These are phyloP conservation scores for Heterodera filipjevi DNA, from an alignment of 2,888 invertebrate species.

Conservation along the genomic window DNA sequence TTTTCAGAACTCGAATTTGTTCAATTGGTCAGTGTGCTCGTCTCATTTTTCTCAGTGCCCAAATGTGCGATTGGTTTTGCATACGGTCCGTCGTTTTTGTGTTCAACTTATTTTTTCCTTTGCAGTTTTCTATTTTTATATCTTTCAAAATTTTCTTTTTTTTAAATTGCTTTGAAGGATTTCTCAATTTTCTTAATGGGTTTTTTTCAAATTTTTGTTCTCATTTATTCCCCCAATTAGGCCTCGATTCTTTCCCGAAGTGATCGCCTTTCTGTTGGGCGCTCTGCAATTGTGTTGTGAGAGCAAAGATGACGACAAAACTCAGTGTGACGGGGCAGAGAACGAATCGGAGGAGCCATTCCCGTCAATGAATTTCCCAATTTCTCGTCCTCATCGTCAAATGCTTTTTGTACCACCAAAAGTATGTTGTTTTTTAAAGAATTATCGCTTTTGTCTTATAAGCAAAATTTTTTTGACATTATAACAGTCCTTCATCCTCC, in stretches of 20 bases:
- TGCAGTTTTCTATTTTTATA: background rate
- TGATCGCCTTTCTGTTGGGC: conserved; percentile 79
- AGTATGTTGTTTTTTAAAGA: background rate
- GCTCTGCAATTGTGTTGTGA: conserved; percentile 74
- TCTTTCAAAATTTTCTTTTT: background rate
- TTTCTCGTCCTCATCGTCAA: conserved; percentile 48
- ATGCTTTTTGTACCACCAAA: conserved; percentile 46
- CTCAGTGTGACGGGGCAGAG: conserved; percentile 27
- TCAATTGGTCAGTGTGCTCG: conserved; percentile 41
- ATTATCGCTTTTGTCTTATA: no score
- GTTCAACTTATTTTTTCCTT: no score
- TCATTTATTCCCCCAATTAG: conserved; percentile 4
- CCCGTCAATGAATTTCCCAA: conserved; percentile 40
- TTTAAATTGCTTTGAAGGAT: no score
- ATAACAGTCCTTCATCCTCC: no score
- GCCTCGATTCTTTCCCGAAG: conserved; percentile 78
- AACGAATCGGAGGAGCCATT: conserved; percentile 9
- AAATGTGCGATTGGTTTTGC: conserved; percentile 17
- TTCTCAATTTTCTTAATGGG: no score
- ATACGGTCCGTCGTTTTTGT: background rate
- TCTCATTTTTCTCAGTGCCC: conserved; percentile 42
- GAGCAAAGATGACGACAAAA: conserved; percentile 34
- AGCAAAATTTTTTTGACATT: no score
- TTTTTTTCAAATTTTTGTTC: background rate
- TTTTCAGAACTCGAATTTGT: conserved; percentile 14